Evolutionary conservation across 2,797 vertebrate species (phyloP), one percentile per base, ranked within the genome.

Genomic region (Streptopelia turtur): DNA sequence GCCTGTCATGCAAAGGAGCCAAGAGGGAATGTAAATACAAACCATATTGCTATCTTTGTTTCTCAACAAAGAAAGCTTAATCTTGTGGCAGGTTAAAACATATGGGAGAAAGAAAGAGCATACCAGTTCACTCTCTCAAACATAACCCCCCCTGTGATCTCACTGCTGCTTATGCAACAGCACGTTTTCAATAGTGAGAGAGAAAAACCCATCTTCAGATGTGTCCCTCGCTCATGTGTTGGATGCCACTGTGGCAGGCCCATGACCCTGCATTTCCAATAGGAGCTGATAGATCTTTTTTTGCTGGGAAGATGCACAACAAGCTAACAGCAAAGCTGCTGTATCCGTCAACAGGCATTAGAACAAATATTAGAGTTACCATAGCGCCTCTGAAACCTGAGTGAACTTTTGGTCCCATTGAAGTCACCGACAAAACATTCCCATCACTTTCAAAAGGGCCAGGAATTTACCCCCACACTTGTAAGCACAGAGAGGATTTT

Each of bases 21-120:
- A 80, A 75, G 72, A 75, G 37, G 22, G 64, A 95, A 89, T 27
- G 68, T 39, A 94, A 95, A 94, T 72, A 89, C 57, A 90, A 95
- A 89, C n/a, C 12, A 15, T 21, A 50, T 27, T 27, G 31, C 47
- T 86, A 66, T 64, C 88, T 77, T 74, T 74, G 59, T 53, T 93
- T 66, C 60, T 79, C 49, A 82, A 84, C 63, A 94, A 90, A 92
- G 50, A 70, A 74, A 59, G 49, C 63, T 70, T 76, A 72, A 93
- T 72, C 70, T 37, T 49, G 22, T 4, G 31, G 45, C 66, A 93
- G 23, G 31, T 85, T 87, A 84, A 95, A 94, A 80, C 28, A 45
- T 2, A 84, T 0, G 2, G 49, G 28, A 37, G 33, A 72, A 92
- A 84, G 43, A 77, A 85, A 61, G 9, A 60, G 37, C 55, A 83